Evolutionary conservation across 2,888 invertebrate species (phyloP).

Genomic region (Ophioninae sp.): DNA sequence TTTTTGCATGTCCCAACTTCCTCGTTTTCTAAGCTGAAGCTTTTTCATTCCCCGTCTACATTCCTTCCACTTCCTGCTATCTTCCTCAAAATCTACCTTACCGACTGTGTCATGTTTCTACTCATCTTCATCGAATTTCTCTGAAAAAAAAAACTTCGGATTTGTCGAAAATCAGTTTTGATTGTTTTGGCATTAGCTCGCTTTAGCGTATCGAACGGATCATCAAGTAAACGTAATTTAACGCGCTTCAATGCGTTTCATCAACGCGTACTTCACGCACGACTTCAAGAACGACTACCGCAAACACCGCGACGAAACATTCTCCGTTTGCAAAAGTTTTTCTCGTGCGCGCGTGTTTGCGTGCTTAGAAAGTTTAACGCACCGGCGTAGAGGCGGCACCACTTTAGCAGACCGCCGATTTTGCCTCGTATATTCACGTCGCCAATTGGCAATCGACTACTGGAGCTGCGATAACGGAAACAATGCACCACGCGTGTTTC

Average conservation of each 20-base stretch:
- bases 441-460: conserved; percentile 67
- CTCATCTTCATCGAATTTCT: not conserved
- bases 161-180: too few species aligned
- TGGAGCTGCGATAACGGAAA: conserved; percentile 72
- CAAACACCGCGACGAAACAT: conserved; percentile 13
- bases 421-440: conserved; percentile 65
- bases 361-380: conserved; percentile 70
- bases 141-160: not conserved
- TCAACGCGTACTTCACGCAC: conserved; percentile 18
- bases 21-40: not conserved
- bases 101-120: too few species aligned
- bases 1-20: not conserved
- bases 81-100: too few species aligned
- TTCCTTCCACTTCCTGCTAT: too few species aligned
- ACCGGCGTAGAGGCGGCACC: conserved; percentile 50
- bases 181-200: too few species aligned
- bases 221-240: not conserved
- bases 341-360: conserved; percentile 52
- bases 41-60: too few species aligned
- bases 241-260: not conserved
- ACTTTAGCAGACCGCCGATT: conserved; percentile 53
- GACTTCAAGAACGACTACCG: conserved; percentile 22
- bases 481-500: conserved; percentile 68
- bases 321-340: conserved; percentile 2
- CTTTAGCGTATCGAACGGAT: not conserved